Evolutionary conservation across 2,797 vertebrate genomes (phyloP).

Genomic region (Gallinago nigripennis): DNA sequence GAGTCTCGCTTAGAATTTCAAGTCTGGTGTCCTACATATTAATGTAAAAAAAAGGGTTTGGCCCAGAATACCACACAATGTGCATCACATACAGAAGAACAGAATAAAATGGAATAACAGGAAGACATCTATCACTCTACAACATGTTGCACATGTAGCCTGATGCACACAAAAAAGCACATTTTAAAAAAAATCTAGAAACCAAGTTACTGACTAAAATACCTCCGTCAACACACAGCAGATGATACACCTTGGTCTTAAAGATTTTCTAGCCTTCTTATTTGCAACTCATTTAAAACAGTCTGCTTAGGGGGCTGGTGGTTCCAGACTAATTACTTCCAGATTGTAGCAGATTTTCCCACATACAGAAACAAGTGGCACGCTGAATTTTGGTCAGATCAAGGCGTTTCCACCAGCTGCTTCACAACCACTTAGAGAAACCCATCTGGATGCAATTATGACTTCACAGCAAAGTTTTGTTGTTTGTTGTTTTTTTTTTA

Average conservation of each 20-base stretch:
- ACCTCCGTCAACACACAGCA: accelerated
- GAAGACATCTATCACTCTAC: background rate
- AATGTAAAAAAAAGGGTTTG: background rate
- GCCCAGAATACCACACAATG: accelerated
- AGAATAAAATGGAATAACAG: accelerated
- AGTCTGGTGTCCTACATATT: background rate
- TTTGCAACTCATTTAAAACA: background rate
- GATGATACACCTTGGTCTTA: background rate
- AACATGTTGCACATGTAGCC: background rate
- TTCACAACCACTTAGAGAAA: background rate
- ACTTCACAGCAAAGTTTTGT: background rate
- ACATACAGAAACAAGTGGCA: constrained; percentile 19
- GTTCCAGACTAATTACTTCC: constrained; percentile 44
- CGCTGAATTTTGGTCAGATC: constrained; percentile 16
- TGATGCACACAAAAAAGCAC: background rate
- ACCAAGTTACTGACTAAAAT: background rate
- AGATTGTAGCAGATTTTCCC: background rate
- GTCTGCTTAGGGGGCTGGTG: background rate
- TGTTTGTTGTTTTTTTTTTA: background rate
- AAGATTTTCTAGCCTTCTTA: background rate
- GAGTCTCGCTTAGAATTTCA: background rate
- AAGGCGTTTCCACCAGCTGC: constrained; percentile 27
- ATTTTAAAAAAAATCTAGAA: background rate
- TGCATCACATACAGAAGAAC: background rate
- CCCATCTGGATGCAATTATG: constrained; percentile 50